A percentile compares a stretch with the other conserved stretches of the same genome.
These are phyloP conservation scores for Unio delphinus DNA, from an alignment of 2,888 invertebrate species.

Conservation along the genomic window DNA sequence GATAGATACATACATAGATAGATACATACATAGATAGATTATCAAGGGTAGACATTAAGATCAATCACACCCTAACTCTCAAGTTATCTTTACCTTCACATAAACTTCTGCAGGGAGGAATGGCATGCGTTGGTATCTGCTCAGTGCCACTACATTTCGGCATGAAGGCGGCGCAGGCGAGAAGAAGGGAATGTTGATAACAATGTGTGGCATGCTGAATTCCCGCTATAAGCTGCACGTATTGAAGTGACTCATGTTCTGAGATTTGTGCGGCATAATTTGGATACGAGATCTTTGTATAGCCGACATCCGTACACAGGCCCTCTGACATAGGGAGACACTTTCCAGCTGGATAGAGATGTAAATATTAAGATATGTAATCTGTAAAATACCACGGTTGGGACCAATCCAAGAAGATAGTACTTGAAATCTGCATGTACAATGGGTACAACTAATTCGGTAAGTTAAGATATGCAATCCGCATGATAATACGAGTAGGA, in stretches of 20 bases:
- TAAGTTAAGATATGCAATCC: too few species aligned
- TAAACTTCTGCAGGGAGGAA: conserved; percentile 60
- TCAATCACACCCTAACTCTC: background rate
- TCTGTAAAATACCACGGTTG: too few species aligned
- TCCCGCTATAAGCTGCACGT: conserved; percentile 33
- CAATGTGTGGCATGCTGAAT: conserved; percentile 51
- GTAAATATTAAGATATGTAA: too few species aligned
- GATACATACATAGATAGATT: too few species aligned
- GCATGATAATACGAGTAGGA: too few species aligned
- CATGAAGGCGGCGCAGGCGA: conserved; percentile 50
- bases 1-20: too few species aligned
- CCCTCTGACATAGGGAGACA: conserved; percentile 29
- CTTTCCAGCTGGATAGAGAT: conserved; percentile 31
- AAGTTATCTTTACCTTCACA: conserved; percentile 49
- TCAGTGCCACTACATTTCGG: conserved; percentile 51
- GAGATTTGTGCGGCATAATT: conserved; percentile 42
- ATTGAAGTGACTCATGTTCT: conserved; percentile 27
- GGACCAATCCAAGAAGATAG: too few species aligned
- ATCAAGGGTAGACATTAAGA: background rate
- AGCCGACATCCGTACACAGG: conserved; percentile 38
- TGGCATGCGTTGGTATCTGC: conserved; percentile 35
- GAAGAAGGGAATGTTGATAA: conserved; percentile 47
- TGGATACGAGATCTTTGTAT: conserved; percentile 49
- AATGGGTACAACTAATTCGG: too few species aligned
- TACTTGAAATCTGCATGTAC: too few species aligned